A percentile compares a stretch with the other conserved stretches of the same genome.
Evolutionary conservation across 2,888 invertebrate species (phyloP).

Genomic region (Rotaria socialis): DNA sequence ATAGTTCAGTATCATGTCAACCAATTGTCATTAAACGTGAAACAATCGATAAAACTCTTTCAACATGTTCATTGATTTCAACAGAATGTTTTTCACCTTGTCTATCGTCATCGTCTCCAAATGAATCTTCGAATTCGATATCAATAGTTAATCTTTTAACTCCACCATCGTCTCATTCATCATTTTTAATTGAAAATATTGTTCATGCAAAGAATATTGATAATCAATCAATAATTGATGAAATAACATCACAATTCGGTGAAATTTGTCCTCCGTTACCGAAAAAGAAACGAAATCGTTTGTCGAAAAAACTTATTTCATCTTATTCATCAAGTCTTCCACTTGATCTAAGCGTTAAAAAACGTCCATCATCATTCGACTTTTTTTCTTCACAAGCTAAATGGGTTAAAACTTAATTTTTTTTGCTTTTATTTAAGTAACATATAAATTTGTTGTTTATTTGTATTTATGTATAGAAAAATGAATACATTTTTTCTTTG

Average conservation of each 20-base stretch:
- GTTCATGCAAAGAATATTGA: not conserved
- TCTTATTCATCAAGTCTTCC: not conserved
- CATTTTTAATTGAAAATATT: not conserved
- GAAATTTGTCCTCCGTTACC: not conserved
- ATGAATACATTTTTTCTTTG: not conserved
- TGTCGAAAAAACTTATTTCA: not conserved
- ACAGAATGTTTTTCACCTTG: not conserved
- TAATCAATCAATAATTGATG: not conserved
- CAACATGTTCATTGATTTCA: not conserved
- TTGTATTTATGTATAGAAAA: not conserved
- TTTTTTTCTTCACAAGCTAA: not conserved
- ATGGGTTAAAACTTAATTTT: constrained; percentile 19
- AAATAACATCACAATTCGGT: not conserved
- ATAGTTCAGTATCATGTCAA: not conserved
- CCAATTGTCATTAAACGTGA: not conserved
- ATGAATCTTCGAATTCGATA: not conserved
- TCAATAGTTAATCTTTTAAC: constrained; percentile 26
- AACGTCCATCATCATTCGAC: not conserved
- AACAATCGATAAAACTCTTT: not conserved
- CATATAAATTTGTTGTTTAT: constrained; percentile 10
- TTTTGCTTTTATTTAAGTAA: not conserved
- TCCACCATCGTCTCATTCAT: not conserved
- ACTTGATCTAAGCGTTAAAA: not conserved
- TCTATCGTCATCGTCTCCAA: not conserved
- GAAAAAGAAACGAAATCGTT: not conserved